A percentile compares a stretch with the other conserved stretches of the same genome.
Evolutionary conservation across 2,888 invertebrate species (phyloP).

Genomic region (Synanthedon formicaeformis): DNA sequence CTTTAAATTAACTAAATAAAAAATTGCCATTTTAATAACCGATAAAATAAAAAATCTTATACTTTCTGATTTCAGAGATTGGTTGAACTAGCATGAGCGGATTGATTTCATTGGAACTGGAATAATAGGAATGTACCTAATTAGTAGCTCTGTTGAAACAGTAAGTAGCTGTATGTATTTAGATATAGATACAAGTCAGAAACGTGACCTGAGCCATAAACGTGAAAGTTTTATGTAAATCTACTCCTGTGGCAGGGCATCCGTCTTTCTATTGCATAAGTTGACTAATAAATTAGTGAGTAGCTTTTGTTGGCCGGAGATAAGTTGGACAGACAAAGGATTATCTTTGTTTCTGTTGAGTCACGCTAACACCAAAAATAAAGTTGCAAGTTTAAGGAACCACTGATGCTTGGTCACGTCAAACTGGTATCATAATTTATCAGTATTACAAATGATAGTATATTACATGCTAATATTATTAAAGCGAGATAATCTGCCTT

Average conservation of each 20-base stretch:
- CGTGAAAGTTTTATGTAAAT: slow-evolving; percentile 47
- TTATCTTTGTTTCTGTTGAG: slow-evolving; percentile 9
- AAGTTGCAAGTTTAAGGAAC: slow-evolving; percentile 20
- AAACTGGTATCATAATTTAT: slow-evolving; percentile 4
- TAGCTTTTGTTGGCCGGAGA: slow-evolving; percentile 28
- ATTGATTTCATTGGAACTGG: too few relatives aligned
- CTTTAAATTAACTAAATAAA: too few relatives aligned
- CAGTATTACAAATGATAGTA: too few relatives aligned
- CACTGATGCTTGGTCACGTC: slow-evolving; percentile 15
- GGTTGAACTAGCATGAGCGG: too few relatives aligned
- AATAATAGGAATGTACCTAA: too few relatives aligned
- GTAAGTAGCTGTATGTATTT: too few relatives aligned
- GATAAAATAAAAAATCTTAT: too few relatives aligned
- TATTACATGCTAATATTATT: too few relatives aligned
- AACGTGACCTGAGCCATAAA: slow-evolving; percentile 30
- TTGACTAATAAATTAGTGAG: slow-evolving; percentile 44
- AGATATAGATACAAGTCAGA: slow-evolving; percentile 3
- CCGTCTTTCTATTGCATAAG: slow-evolving; percentile 31
- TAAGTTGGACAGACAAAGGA: slow-evolving; percentile 40
- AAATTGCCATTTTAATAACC: too few relatives aligned
- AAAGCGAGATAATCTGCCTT: too few relatives aligned
- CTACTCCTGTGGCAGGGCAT: slow-evolving; percentile 22
- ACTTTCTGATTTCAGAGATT: too few relatives aligned
- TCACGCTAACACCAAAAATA: slow-evolving; percentile 18
- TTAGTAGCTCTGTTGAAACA: too few relatives aligned